phyloP scores from a whole-genome alignment of 2,888 invertebrate species.

The Oeneis ivallda region DNA sequence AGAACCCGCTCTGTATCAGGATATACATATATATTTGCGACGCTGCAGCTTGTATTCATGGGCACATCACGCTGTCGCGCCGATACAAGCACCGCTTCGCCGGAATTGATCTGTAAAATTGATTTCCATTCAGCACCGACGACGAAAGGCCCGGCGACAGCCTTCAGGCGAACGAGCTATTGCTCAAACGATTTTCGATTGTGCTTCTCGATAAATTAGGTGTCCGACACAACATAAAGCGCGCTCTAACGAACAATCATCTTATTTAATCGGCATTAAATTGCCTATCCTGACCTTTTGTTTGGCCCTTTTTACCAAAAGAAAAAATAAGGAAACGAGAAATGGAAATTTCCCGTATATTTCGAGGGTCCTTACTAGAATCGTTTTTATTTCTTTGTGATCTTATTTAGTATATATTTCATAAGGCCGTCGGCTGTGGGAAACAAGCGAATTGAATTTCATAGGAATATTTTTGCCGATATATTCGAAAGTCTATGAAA shows the following conservation, averaged over 20 bases:
- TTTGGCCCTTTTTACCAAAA: conserved; percentile 1
- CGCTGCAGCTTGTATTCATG: conserved; percentile 60
- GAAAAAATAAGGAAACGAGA: conserved; percentile 16
- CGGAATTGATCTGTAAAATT: conserved; percentile 65
- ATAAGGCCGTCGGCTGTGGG: conserved; percentile 20
- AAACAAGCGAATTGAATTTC: conserved; percentile 28
- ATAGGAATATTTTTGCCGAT: conserved; percentile 48
- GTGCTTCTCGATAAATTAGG: conserved; percentile 26
- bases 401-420: conserved; percentile 26
- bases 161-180: conserved; percentile 25
- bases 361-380: conserved; percentile 17
- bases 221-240: conserved; percentile 16
- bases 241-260: conserved; percentile 8
- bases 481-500: conserved; percentile 54
- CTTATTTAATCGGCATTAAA: conserved; percentile 17
- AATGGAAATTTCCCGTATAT: conserved; percentile 21
- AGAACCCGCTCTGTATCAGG: conserved; percentile 44
- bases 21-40: conserved; percentile 51
- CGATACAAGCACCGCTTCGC: conserved; percentile 47
- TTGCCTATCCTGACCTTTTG: conserved; percentile 11
- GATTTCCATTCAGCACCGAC: conserved; percentile 58
- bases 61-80: conserved; percentile 52
- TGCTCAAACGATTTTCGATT: conserved; percentile 29
- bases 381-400: conserved; percentile 28
- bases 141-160: conserved; percentile 49